phyloP scores from a whole-genome alignment of 2,113 vertebrate genomes.

The Marmota flaviventris region DNA sequence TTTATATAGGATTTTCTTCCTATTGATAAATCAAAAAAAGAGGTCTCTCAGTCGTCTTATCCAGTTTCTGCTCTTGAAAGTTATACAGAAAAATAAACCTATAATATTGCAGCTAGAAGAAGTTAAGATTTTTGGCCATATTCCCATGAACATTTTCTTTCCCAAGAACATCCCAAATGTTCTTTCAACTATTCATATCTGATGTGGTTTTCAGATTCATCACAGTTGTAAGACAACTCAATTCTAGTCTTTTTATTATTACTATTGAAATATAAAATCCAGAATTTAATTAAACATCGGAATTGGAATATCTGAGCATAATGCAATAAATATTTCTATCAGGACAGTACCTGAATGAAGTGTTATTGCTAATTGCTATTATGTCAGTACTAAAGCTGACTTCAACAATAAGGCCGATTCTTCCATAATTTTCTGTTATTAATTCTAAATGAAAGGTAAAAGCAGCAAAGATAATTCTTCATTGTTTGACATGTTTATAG shows the following conservation, averaged over 20 bases:
- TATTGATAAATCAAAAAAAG: background rate
- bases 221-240: background rate
- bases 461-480: background rate
- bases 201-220: background rate
- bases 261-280: background rate
- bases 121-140: background rate
- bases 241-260: background rate
- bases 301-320: background rate
- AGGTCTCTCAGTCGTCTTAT: background rate
- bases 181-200: background rate
- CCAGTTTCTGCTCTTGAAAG: background rate
- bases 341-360: background rate
- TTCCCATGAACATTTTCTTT: conserved; percentile 6
- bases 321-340: background rate
- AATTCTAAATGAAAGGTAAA: background rate
- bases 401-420: background rate
- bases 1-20: conserved; percentile 33
- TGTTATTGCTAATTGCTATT: background rate
- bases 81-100: background rate
- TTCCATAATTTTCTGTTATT: background rate
- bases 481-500: background rate
- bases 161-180: background rate
- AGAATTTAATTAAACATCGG: background rate
- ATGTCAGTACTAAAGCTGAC: background rate
- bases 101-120: background rate